These are phyloP conservation scores for Marisa cornuarietis DNA, from an alignment of 1,140 invertebrate species.

Conservation along the genomic window DNA sequence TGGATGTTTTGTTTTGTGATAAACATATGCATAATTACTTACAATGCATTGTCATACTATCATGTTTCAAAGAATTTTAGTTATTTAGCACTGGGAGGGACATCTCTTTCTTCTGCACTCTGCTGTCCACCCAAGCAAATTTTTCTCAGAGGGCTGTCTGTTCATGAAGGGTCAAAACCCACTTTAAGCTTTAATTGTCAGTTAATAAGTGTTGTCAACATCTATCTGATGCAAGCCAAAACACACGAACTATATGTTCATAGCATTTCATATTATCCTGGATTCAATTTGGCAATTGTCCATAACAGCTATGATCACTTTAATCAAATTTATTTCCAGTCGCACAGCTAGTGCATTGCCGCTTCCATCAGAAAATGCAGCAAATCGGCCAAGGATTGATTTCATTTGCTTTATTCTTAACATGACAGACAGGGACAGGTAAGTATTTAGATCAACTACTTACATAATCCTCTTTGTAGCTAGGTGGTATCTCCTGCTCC, in stretches of 20 bases:
- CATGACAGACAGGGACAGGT: conserved; percentile 26
- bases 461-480: not conserved
- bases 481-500: no score
- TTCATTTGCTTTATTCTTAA: conserved; percentile 28
- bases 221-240: not conserved
- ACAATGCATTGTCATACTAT: no score
- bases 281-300: not conserved
- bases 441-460: not conserved
- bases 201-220: not conserved
- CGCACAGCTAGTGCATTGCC: conserved; percentile 25
- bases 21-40: no score
- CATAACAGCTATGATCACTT: not conserved
- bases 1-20: no score
- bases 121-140: no score
- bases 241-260: not conserved
- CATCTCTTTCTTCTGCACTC: no score
- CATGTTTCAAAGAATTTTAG: no score
- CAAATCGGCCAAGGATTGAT: conserved; percentile 23
- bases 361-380: conserved; percentile 18
- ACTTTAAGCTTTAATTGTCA: no score
- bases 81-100: no score
- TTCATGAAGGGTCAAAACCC: no score
- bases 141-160: no score
- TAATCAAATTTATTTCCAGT: not conserved
- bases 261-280: not conserved